Evolutionary conservation across 2,113 vertebrate species (phyloP).

Genomic region (Gadus macrocephalus): DNA sequence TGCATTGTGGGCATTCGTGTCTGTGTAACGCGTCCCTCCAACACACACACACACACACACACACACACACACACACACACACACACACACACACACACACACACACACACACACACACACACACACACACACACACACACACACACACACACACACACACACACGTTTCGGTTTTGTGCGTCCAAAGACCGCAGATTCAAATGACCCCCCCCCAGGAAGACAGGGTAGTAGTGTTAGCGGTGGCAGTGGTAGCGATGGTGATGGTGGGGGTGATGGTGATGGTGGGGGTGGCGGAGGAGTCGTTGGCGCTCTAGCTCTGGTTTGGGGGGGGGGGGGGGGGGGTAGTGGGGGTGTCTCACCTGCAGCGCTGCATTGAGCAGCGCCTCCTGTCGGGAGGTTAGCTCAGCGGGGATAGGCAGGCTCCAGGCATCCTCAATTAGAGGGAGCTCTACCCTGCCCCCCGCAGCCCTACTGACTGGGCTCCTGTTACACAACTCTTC

Average conservation of each 20-base stretch:
- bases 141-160: no score
- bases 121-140: no score
- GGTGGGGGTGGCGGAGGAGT: conserved; percentile 10
- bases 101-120: no score
- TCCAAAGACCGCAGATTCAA: no score
- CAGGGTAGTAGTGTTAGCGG: no score
- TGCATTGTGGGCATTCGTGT: neutral
- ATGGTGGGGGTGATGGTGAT: neutral
- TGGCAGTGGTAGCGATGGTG: no score
- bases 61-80: no score
- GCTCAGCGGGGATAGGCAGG: conserved; percentile 99
- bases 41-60: no score
- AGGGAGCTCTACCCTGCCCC: conserved; percentile 99
- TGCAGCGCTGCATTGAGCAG: conserved; percentile 99
- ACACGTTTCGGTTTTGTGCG: no score
- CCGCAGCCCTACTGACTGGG: conserved; percentile 99
- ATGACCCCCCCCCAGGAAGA: no score
- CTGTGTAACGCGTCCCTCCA: no score
- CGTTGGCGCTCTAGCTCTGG: neutral
- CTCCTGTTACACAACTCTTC: conserved; percentile 99
- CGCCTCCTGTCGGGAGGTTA: conserved; percentile 99
- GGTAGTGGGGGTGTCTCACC: conserved; percentile 87
- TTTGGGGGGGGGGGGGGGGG: conserved; percentile 19
- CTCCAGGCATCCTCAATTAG: conserved; percentile 99
- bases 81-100: no score